Evolutionary conservation across 2,113 vertebrate species (phyloP).

Genomic region (Camelus bactrianus): DNA sequence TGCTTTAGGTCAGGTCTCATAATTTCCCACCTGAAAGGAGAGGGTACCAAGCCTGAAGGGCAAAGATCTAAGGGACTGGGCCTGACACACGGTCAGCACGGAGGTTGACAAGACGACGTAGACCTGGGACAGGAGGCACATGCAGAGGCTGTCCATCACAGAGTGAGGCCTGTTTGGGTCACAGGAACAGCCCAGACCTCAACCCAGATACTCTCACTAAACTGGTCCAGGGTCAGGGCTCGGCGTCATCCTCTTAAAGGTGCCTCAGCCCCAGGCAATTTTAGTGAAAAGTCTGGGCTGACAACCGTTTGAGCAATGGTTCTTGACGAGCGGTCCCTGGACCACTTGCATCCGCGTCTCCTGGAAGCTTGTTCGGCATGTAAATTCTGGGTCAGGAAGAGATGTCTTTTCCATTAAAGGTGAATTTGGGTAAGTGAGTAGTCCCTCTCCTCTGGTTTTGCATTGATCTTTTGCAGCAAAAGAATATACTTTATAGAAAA

Average conservation of each 20-base stretch:
- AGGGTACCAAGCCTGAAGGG: background rate
- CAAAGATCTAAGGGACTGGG: background rate
- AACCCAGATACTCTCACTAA: background rate
- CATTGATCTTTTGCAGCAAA: background rate
- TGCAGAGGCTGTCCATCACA: background rate
- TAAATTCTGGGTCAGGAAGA: background rate
- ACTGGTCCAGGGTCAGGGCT: background rate
- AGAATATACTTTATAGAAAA: background rate
- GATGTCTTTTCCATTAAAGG: background rate
- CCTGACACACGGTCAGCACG: accelerated
- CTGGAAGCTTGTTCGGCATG: background rate
- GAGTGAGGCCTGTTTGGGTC: background rate
- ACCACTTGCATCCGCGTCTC: background rate
- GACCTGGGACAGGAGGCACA: background rate
- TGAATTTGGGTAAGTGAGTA: background rate
- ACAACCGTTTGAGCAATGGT: background rate
- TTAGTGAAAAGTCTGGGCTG: background rate
- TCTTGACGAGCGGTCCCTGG: background rate
- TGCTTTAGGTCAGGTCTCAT: background rate
- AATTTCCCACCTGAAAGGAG: background rate
- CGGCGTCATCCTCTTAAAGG: background rate
- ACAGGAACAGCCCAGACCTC: background rate
- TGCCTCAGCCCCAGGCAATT: background rate
- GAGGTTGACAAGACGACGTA: background rate
- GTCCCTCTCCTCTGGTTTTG: background rate